Evolutionary conservation across 2,797 vertebrate genomes (phyloP).

Genomic region (Melanotaenia maccullochi): DNA sequence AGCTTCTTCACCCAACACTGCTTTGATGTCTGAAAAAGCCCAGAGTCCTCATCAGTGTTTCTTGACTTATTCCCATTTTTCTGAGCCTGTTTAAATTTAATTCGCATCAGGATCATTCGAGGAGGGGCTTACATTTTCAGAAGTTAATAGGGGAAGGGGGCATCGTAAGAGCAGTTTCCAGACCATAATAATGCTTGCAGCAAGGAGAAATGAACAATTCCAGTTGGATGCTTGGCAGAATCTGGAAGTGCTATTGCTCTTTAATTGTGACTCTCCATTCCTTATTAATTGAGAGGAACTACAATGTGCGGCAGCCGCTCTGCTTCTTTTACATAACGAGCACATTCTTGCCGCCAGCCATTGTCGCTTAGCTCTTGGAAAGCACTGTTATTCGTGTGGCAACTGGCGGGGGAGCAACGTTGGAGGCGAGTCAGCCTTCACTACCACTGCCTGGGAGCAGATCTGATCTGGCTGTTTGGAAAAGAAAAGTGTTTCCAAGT

Average conservation of each 20-base stretch:
- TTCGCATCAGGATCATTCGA: neutral
- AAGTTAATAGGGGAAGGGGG: neutral
- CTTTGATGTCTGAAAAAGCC: slow-evolving; percentile 14
- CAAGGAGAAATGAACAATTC: slow-evolving; percentile 37
- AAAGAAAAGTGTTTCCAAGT: slow-evolving; percentile 71
- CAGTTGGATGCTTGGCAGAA: slow-evolving; percentile 35
- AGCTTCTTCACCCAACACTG: slow-evolving; percentile 17
- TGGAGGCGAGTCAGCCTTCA: slow-evolving; percentile 65
- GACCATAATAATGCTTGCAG: slow-evolving; percentile 22
- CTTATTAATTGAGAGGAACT: slow-evolving; percentile 47
- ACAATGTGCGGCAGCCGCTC: slow-evolving; percentile 32
- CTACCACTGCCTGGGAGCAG: slow-evolving; percentile 69
- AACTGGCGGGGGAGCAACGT: slow-evolving; percentile 61
- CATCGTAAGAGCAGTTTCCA: slow-evolving; percentile 31
- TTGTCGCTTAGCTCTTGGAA: slow-evolving; percentile 74
- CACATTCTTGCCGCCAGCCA: slow-evolving; percentile 62
- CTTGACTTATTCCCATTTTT: neutral
- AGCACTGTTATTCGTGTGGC: slow-evolving; percentile 49
- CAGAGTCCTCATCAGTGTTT: neutral
- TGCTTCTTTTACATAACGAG: slow-evolving; percentile 65
- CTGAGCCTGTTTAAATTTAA: neutral
- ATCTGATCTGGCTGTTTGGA: slow-evolving; percentile 77
- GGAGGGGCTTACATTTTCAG: slow-evolving; percentile 19
- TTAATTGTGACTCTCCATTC: slow-evolving; percentile 44
- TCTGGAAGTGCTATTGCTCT: slow-evolving; percentile 32